A percentile compares a stretch with the other conserved stretches of the same genome.
Conservation (phyloP, 2,797 vertebrate genomes). For the Enoplosus armatus region DNA sequence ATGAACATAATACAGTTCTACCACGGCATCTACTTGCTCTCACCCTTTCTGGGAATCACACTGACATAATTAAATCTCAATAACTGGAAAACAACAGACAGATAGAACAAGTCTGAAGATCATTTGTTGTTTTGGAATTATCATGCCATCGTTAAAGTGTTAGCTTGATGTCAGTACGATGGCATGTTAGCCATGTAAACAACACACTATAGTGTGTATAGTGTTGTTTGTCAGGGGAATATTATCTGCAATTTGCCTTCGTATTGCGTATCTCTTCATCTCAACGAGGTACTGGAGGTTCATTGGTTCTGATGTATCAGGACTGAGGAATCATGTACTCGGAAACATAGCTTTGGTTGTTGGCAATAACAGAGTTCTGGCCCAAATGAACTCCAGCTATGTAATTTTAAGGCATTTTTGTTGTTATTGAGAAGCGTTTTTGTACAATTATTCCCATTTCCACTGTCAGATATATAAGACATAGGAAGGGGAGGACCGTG, state of each 20-base stretch:
- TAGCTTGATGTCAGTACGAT: constrained; percentile 55
- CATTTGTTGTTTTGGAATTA: constrained; percentile 63
- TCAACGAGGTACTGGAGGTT: constrained; percentile 58
- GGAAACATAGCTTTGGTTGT: constrained; percentile 64
- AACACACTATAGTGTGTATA: constrained; percentile 40
- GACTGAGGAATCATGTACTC: constrained; percentile 62
- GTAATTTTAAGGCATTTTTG: constrained; percentile 72
- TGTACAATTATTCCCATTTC: constrained; percentile 82
- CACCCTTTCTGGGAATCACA: constrained; percentile 60
- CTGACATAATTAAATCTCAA: constrained; percentile 64
- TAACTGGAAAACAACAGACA: constrained; percentile 51
- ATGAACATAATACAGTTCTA: constrained; percentile 60
- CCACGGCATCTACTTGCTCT: constrained; percentile 51
- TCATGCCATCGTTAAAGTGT: constrained; percentile 55
- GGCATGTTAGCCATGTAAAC: constrained; percentile 64
- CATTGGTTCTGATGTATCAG: constrained; percentile 67
- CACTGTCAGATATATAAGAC: constrained; percentile 78
- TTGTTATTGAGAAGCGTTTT: constrained; percentile 77
- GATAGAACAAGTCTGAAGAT: constrained; percentile 44
- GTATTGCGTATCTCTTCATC: constrained; percentile 66
- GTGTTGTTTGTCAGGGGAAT: constrained; percentile 49
- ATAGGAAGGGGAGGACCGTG: constrained; percentile 67
- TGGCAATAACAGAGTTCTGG: constrained; percentile 75
- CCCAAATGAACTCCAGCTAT: constrained; percentile 75
- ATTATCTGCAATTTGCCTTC: constrained; percentile 68